These are phyloP conservation scores for Aspidiotus destructor DNA, from an alignment of 2,888 invertebrate species.

Conservation along the genomic window DNA sequence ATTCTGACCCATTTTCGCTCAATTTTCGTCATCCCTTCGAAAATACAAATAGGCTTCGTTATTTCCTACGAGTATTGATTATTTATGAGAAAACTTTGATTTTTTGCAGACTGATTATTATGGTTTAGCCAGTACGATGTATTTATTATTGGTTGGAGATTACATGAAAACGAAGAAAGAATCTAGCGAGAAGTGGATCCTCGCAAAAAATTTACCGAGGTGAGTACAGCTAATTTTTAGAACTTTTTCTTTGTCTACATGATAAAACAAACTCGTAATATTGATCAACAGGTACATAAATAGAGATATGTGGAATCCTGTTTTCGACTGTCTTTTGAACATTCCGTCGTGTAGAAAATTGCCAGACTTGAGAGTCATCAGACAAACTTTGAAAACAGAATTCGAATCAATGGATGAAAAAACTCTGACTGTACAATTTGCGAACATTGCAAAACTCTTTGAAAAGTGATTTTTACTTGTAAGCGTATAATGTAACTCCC, in stretches of 20 bases:
- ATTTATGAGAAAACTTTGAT: not conserved
- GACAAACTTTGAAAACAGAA: not conserved
- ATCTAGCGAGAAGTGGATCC: conserved; percentile 53
- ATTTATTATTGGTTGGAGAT: conserved; percentile 75
- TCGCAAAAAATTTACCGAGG: conserved; percentile 62
- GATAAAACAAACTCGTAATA: not conserved
- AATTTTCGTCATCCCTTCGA: too few relatives aligned
- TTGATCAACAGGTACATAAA: conserved; percentile 54
- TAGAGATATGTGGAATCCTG: conserved; percentile 63
- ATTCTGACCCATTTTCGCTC: too few relatives aligned
- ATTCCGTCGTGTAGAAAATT: conserved; percentile 64
- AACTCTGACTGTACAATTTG: not conserved
- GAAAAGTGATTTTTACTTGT: not conserved
- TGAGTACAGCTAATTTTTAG: conserved; percentile 39
- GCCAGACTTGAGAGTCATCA: conserved; percentile 58
- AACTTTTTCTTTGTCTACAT: too few relatives aligned
- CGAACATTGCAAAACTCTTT: not conserved
- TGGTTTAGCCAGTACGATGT: conserved; percentile 77
- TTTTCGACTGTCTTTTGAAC: conserved; percentile 73
- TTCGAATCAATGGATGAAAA: not conserved
- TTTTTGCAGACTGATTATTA: conserved; percentile 67
- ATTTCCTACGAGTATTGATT: too few relatives aligned
- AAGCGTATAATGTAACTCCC: too few relatives aligned
- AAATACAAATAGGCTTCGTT: too few relatives aligned
- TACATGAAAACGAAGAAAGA: conserved; percentile 72